phyloP scores from a whole-genome alignment of 1,140 invertebrate genomes.

The Drosophila bipectinata region DNA sequence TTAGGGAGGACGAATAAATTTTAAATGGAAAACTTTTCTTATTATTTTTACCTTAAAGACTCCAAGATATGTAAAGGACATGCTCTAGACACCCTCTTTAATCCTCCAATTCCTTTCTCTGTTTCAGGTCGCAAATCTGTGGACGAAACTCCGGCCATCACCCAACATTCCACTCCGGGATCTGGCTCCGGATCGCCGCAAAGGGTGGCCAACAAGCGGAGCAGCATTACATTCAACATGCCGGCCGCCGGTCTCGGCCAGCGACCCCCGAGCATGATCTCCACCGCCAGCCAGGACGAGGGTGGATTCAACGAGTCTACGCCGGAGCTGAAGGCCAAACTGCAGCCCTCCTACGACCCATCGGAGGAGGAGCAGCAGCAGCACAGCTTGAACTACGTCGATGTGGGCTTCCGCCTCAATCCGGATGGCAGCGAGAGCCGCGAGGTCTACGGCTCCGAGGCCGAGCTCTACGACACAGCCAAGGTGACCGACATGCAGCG shows the following conservation, averaged over 20 bases:
- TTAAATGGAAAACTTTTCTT: neutral
- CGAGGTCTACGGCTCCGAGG: slow-evolving; percentile 75
- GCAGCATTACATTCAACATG: slow-evolving; percentile 85
- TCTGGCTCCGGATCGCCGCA: slow-evolving; percentile 59
- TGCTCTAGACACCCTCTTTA: no score
- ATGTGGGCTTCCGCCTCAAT: slow-evolving; percentile 83
- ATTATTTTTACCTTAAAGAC: no score
- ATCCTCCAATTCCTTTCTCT: neutral
- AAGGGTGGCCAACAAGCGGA: slow-evolving; percentile 76
- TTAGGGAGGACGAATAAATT: neutral
- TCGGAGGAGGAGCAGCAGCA: slow-evolving; percentile 29
- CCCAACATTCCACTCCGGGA: slow-evolving; percentile 54
- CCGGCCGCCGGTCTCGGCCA: slow-evolving; percentile 87
- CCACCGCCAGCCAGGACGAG: slow-evolving; percentile 86
- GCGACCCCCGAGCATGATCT: slow-evolving; percentile 85
- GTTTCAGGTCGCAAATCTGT: slow-evolving; percentile 68
- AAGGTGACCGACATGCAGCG: slow-evolving; percentile 76
- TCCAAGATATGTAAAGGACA: no score
- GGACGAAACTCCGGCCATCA: slow-evolving; percentile 42
- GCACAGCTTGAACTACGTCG: slow-evolving; percentile 77
- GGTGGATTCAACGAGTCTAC: slow-evolving; percentile 88
- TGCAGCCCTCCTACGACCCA: slow-evolving; percentile 84
- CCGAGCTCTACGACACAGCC: slow-evolving; percentile 75
- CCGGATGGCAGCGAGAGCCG: slow-evolving; percentile 81
- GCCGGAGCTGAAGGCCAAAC: slow-evolving; percentile 87